These are phyloP conservation scores for Cisticola juncidis DNA, from an alignment of 2,113 vertebrate species.

Conservation along the genomic window DNA sequence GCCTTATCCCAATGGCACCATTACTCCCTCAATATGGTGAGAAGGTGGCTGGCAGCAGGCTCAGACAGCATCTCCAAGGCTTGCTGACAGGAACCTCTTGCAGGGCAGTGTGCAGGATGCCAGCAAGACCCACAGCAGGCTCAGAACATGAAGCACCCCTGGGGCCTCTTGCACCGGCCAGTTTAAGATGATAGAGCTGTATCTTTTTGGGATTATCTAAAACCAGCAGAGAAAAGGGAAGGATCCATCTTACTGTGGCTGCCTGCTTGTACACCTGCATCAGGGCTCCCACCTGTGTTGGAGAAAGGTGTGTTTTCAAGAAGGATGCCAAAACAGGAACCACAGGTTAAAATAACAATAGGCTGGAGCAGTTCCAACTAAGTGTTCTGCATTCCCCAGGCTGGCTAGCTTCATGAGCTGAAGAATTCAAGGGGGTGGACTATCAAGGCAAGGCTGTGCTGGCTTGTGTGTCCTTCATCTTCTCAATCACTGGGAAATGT, in stretches of 20 bases:
- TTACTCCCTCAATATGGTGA: neutral
- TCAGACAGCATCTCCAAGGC: neutral
- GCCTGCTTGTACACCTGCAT: neutral
- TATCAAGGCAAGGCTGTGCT: neutral
- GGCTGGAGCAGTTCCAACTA: neutral
- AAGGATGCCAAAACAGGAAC: neutral
- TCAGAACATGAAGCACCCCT: neutral
- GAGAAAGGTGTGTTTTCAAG: neutral
- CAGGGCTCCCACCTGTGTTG: rapidly evolving
- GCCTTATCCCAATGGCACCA: neutral
- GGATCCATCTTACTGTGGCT: neutral
- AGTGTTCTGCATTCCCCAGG: rapidly evolving
- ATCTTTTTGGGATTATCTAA: neutral
- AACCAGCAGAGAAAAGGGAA: neutral
- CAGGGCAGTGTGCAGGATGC: neutral
- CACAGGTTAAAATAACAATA: neutral
- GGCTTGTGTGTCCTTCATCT: neutral
- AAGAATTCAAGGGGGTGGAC: neutral
- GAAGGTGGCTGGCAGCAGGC: neutral
- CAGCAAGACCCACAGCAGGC: neutral
- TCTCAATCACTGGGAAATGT: neutral
- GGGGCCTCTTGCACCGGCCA: neutral
- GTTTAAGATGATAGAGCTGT: neutral
- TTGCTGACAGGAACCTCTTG: neutral
- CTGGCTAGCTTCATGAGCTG: neutral